These are phyloP conservation scores for Tretioscincus oriximinensis DNA, from an alignment of 2,113 vertebrate species.

Conservation along the genomic window DNA sequence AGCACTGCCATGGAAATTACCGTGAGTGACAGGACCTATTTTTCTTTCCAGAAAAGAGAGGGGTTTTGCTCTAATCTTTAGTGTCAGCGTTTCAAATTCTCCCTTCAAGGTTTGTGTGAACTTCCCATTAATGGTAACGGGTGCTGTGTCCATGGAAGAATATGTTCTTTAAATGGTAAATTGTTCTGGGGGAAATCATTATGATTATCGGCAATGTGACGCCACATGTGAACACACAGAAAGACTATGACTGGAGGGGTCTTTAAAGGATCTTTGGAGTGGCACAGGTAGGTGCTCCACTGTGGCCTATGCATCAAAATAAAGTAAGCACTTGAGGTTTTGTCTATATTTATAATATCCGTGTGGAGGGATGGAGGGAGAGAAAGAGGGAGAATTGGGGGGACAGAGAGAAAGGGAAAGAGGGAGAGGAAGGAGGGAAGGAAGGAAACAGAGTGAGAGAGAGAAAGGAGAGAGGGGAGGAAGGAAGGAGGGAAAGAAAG, in stretches of 20 bases:
- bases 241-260: not conserved
- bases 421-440: too few species aligned
- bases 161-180: slow-evolving; percentile 51
- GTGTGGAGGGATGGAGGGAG: not conserved
- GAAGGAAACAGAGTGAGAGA: too few species aligned
- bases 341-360: slow-evolving; percentile 40
- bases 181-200: slow-evolving; percentile 47
- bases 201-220: slow-evolving; percentile 44
- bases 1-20: slow-evolving; percentile 38
- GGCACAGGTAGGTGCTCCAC: slow-evolving; percentile 25
- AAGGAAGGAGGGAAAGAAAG: too few species aligned
- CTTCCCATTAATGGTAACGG: slow-evolving; percentile 49
- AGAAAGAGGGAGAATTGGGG: too few species aligned
- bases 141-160: slow-evolving; percentile 32
- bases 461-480: too few species aligned
- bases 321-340: slow-evolving; percentile 31
- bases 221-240: slow-evolving; percentile 12
- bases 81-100: slow-evolving; percentile 38
- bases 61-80: slow-evolving; percentile 26
- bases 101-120: slow-evolving; percentile 40
- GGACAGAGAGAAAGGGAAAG: too few species aligned
- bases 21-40: slow-evolving; percentile 49
- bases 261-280: slow-evolving; percentile 29
- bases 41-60: slow-evolving; percentile 25
- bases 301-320: slow-evolving; percentile 41